Conservation (phyloP, 2,797 vertebrate genomes). For the Mastacembelus armatus region DNA sequence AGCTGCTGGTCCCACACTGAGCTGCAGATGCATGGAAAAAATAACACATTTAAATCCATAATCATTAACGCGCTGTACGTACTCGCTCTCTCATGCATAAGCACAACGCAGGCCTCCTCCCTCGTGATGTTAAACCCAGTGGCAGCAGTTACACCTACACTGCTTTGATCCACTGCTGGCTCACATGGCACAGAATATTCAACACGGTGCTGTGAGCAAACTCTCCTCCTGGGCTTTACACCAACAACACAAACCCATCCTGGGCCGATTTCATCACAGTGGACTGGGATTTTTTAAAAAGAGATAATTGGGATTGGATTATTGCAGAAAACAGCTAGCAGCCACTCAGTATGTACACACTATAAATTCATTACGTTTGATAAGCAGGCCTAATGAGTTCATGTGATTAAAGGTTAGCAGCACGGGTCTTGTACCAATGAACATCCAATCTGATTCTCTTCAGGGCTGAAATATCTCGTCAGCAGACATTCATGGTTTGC, state of each 20-base stretch:
- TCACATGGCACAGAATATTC: slow-evolving; percentile 40
- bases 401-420: too few species aligned
- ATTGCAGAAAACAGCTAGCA: too few species aligned
- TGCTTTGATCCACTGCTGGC: slow-evolving; percentile 60
- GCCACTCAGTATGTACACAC: too few species aligned
- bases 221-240: slow-evolving; percentile 24
- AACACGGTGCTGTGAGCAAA: neutral
- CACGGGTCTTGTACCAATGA: too few species aligned
- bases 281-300: too few species aligned
- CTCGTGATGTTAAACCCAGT: slow-evolving; percentile 56
- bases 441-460: too few species aligned
- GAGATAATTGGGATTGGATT: too few species aligned
- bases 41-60: slow-evolving; percentile 30
- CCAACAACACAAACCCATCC: slow-evolving; percentile 7
- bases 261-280: neutral
- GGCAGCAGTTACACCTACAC: slow-evolving; percentile 69
- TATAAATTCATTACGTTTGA: too few species aligned
- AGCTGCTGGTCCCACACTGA: neutral
- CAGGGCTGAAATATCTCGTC: too few species aligned
- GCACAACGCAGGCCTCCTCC: slow-evolving; percentile 46
- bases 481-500: too few species aligned
- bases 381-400: too few species aligned
- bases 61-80: slow-evolving; percentile 45
- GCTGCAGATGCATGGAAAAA: slow-evolving; percentile 4
- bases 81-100: slow-evolving; percentile 57